Evolutionary conservation across 2,797 vertebrate genomes (phyloP), one percentile per base, ranked within the genome.

Genomic region (Gymnodraco acuticeps): DNA sequence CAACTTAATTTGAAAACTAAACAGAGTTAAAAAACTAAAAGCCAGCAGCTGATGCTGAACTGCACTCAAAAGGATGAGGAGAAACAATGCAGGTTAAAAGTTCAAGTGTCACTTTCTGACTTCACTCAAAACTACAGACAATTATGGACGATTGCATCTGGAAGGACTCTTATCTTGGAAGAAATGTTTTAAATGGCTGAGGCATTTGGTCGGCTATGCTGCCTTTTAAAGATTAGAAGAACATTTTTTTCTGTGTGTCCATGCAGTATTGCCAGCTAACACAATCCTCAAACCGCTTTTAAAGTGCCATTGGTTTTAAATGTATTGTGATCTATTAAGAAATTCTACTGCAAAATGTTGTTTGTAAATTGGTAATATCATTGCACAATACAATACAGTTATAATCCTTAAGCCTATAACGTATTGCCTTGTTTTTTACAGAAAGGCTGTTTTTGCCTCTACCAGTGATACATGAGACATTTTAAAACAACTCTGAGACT

Each of bases 1-100:
- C 19, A 81, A 87, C 89, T 12, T 77, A 45, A 66, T 33, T 55
- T 75, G 64, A 73, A 78, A 89, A 86, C 64, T 20, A 16, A 73
- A 82, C 58, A 17, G 27, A 62, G 70, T 76, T 62, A 68, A 66
- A 17, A 0, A 59, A 75, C 77, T 48, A 67, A 62, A 4, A 42
- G 48, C 51, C 19, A 52, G 19, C 38, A 27, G 64, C 33, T 4
- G 38, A 64, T n/a, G 45, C 53, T 27, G 63, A 42, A 52, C n/a
- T 52, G 33, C 68, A 70, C 67, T 72, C 73, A 46, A 73, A 78
- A 55, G 55, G 52, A 67, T 16, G 64, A 3, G 9, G 43, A 69
- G 56, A 69, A 69, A 71, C 55, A 73, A 77, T 72, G 59, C 45
- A 10, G 71, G 75, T 66, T 46, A 46, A 75, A 78, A 61, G 53